These are phyloP conservation scores for Crotalus helleri DNA, from an alignment of 2,113 vertebrate species.

Conservation along the genomic window DNA sequence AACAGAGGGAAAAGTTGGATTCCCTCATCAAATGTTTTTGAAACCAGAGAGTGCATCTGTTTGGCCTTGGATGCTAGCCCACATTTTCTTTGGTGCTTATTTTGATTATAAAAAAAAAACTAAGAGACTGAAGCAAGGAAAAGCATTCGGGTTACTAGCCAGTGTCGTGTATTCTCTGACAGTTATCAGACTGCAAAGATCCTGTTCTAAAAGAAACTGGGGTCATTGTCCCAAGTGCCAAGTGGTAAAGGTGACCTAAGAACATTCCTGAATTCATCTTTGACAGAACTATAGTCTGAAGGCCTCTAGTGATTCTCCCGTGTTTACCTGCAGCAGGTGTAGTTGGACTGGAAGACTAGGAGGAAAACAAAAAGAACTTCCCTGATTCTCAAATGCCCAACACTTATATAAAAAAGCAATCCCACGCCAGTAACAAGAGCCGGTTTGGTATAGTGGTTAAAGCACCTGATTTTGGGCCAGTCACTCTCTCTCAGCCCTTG, in stretches of 20 bases:
- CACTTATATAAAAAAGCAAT: not conserved
- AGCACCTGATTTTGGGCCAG: not conserved
- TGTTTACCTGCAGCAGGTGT: not conserved
- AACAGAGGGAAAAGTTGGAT: not conserved
- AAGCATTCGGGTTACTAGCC: not conserved
- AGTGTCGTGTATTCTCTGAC: not conserved
- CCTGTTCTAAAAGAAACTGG: not conserved
- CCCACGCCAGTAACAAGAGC: not conserved
- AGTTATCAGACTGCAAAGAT: not conserved
- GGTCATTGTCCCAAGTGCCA: not conserved
- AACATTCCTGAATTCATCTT: not conserved
- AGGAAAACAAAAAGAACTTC: not conserved
- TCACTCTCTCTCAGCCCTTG: not conserved
- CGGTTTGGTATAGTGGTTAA: not conserved
- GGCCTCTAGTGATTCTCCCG: not conserved
- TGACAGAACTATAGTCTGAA: not conserved
- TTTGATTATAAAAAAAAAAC: not conserved
- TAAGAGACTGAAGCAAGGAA: not conserved
- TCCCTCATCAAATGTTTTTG: not conserved
- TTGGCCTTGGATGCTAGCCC: not conserved
- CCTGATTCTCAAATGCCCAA: not conserved
- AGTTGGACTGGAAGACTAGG: not conserved
- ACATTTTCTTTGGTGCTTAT: not conserved
- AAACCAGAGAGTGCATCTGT: not conserved
- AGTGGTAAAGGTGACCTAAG: not conserved